These are phyloP conservation scores for Epicampocera succincta DNA, from an alignment of 2,888 invertebrate species.

Conservation along the genomic window DNA sequence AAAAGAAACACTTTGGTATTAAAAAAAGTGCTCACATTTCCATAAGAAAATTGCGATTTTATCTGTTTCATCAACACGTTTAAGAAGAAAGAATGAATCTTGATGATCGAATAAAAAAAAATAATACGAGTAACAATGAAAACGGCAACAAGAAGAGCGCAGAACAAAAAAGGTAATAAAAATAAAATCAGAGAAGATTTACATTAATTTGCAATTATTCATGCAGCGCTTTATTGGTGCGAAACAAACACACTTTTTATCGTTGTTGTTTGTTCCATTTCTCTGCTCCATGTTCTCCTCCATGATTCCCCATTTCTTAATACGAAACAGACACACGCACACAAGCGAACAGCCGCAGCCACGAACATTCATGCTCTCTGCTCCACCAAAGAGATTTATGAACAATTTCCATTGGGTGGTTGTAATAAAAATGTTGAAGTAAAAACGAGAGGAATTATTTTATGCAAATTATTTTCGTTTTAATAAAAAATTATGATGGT, in stretches of 20 bases:
- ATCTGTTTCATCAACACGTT: slow-evolving; percentile 10
- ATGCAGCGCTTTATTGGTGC: slow-evolving; percentile 76
- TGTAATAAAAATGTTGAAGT: slow-evolving; percentile 66
- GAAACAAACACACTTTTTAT: slow-evolving; percentile 59
- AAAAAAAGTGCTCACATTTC: slow-evolving; percentile 8
- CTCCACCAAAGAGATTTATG: slow-evolving; percentile 72
- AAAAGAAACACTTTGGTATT: too few relatives aligned
- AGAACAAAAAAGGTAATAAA: slow-evolving; percentile 24
- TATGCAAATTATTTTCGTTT: slow-evolving; percentile 76
- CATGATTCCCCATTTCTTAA: too few relatives aligned
- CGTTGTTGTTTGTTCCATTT: slow-evolving; percentile 11
- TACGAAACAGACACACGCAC: background rate
- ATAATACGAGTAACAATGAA: slow-evolving; percentile 39
- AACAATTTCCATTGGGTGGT: slow-evolving; percentile 67
- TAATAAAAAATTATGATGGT: slow-evolving; percentile 21
- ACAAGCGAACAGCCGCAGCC: background rate
- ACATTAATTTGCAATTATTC: slow-evolving; percentile 80
- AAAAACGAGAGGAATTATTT: slow-evolving; percentile 75
- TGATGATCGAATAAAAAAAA: slow-evolving; percentile 43
- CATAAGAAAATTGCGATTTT: slow-evolving; percentile 19
- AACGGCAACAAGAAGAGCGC: slow-evolving; percentile 24
- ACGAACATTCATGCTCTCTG: background rate
- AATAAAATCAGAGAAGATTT: slow-evolving; percentile 73
- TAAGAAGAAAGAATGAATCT: background rate
- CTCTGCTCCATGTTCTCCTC: background rate